Evolutionary conservation across 2,888 invertebrate species (phyloP).

Genomic region (Mactromeris polynyma): DNA sequence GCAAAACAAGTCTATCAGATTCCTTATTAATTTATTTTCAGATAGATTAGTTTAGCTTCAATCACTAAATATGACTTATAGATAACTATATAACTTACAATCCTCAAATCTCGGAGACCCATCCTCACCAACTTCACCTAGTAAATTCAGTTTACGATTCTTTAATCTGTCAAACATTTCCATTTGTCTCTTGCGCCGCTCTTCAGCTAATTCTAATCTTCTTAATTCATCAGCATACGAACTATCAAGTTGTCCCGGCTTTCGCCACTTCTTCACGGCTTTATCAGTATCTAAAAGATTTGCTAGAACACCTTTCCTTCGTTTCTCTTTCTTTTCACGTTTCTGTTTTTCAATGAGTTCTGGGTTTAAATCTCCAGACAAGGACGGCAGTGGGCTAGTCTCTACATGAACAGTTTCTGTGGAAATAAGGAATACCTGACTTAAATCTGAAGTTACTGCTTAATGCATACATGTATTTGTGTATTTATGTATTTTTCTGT

Average conservation of each 20-base stretch:
- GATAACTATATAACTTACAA: slow-evolving; percentile 70
- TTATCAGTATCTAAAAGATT: slow-evolving; percentile 47
- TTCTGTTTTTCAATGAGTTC: slow-evolving; percentile 62
- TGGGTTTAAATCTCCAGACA: slow-evolving; percentile 58
- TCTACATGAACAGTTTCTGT: not conserved
- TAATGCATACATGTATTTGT: too few species aligned
- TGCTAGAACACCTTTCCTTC: slow-evolving; percentile 51
- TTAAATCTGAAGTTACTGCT: too few species aligned
- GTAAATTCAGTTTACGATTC: slow-evolving; percentile 49
- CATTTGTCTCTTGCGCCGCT: slow-evolving; percentile 75
- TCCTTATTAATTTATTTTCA: too few species aligned
- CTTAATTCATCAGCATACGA: slow-evolving; percentile 76
- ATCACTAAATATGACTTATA: too few species aligned
- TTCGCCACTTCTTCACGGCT: slow-evolving; percentile 41
- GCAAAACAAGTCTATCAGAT: too few species aligned
- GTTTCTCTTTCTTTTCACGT: slow-evolving; percentile 48
- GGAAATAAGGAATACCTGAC: too few species aligned
- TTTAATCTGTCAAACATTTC: slow-evolving; percentile 75
- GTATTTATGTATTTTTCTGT: too few species aligned
- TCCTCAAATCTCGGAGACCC: slow-evolving; percentile 75
- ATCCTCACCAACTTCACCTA: slow-evolving; percentile 56
- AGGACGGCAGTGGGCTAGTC: slow-evolving; percentile 37
- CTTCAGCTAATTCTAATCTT: slow-evolving; percentile 76
- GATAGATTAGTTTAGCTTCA: too few species aligned
- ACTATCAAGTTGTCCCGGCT: slow-evolving; percentile 68